Percentiles rank a stretch among this genome's conserved stretches.
phyloP scores from a whole-genome alignment of 2,797 vertebrate species.

The Scleropages formosus region DNA sequence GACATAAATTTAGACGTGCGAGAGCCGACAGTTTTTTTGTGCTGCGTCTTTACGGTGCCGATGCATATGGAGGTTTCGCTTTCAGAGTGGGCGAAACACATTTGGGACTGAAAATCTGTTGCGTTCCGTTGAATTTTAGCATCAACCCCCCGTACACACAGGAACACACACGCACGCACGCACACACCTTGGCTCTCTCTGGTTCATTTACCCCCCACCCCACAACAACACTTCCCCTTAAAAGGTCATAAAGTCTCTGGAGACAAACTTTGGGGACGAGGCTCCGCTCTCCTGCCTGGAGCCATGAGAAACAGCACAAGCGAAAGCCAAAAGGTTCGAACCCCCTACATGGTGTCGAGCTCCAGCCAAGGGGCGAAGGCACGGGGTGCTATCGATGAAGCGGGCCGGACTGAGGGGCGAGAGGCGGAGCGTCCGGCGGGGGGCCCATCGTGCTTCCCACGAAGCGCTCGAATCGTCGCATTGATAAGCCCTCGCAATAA shows the following conservation, averaged over 20 bases:
- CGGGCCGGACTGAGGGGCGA: too few relatives aligned
- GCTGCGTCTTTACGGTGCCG: neutral
- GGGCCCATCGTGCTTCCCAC: too few relatives aligned
- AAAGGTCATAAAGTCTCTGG: constrained; percentile 20
- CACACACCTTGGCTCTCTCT: neutral
- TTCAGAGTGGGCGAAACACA: neutral
- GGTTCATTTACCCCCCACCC: neutral
- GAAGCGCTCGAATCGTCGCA: too few relatives aligned
- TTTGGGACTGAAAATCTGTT: neutral
- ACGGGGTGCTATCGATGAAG: too few relatives aligned
- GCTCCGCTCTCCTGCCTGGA: neutral
- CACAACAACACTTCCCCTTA: constrained; percentile 12
- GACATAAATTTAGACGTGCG: neutral
- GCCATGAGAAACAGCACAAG: neutral
- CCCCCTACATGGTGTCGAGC: too few relatives aligned
- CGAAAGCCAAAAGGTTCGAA: too few relatives aligned
- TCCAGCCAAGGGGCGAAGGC: too few relatives aligned
- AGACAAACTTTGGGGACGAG: neutral
- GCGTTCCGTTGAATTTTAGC: constrained; percentile 5
- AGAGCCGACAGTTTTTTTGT: neutral
- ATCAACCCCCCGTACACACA: neutral
- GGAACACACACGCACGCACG: neutral
- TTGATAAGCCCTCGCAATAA: too few relatives aligned
- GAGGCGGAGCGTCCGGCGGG: too few relatives aligned
- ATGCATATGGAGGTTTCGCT: neutral